Base-by-base conservation (phyloP, 1,140 invertebrate species). In the Drosophila subpulchrella region DNA sequence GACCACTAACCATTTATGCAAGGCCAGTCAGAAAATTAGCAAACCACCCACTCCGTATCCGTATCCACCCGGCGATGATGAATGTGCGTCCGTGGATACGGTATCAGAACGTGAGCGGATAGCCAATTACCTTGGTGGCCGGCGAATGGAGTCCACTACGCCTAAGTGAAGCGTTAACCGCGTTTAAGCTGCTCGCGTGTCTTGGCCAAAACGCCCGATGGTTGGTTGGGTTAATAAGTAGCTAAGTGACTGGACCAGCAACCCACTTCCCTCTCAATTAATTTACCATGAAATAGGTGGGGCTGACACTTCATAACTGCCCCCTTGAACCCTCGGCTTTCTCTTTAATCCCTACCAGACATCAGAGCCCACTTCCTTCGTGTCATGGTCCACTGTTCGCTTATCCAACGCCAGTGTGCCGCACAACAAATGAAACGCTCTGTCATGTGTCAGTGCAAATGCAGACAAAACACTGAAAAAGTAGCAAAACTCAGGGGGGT, bases 381-480 rank as follows among this genome's bases (percentile, higher is more conserved):
- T 51, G 75, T 88, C 84, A 78, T 88, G 75, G 68, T 53, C 66
- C 57, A 71, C 48, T 47, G 38, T 50, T 30, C 57, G 42, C 24
- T 41, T 36, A 46, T 15, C 62, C 59, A 42, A 20, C 27, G 15
- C 41, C 65, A 61, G 15, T 44, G 51, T 17, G 62, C 73, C 59
- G 46, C 51, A 72, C 79, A 83, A 88, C 83, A 88, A 88, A 89
- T 88, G 84, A 89, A 88, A 83, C 76, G 83, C 83, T 88, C 84
- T 88, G 83, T 89, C 83, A 88, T 88, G 84, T 88, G 83, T 88
- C 84, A 88, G 84, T 82, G 79, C 66, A 74, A 86, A 70, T 74
- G 78, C 53, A 39, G 44, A 74, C 62, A 74, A 75, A 57, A 51
- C 58, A 62, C 53, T 75, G 57, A 57, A 67, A 61, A 51, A 86